Base-by-base conservation (phyloP, 2,888 invertebrate genomes). In the Xestoiulus laeticollis region DNA sequence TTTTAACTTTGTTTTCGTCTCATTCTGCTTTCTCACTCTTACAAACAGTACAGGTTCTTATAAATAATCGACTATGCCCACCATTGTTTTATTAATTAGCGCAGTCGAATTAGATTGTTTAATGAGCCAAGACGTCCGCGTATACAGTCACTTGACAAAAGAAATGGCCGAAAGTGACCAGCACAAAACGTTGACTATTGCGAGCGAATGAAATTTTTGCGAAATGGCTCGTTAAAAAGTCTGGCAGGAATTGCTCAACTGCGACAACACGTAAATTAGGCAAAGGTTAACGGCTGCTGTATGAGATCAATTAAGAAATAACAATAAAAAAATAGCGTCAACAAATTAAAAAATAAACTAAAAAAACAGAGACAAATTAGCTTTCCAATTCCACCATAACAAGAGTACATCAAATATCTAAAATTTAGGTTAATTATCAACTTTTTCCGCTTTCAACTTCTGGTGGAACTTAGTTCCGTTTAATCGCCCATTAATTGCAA, bases 251-350 rank as follows among this genome's bases (percentile, higher is more conserved):
- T 68, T 68, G 19, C 68, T 68, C 68, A 68, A 68, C 68, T 22
- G 68, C 68, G 26, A 12, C 68, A 68, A 12, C 59, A 26, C 68
- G 26, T 22, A n/a, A 68, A 68, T 68, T 68, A 68, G 68, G 68
- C 68, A 68, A 68, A 68, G 68, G 68, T 68, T 68, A 68, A 68
- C 68, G 68, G 68, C 68, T 68, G 68, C 68, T 8, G 22, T 68
- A 68, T 26, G 68, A 68, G 68, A 68, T 68, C 68, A 68, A 68
- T 68, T 68, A 68, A 68, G 26, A 68, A 68, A 26, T 68, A 68
- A 68, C 68, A 26, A 68, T 68, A 68, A 26, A 48, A n/a, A 10
- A 12, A 12, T 26, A 68, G 68, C 68, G 68, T 68, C 68, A 68
- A 26, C 68, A 68, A 68, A 68, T 68, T 68, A 68, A 68, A 68